Conservation (phyloP, 2,113 vertebrate species). For the Procavia capensis region DNA sequence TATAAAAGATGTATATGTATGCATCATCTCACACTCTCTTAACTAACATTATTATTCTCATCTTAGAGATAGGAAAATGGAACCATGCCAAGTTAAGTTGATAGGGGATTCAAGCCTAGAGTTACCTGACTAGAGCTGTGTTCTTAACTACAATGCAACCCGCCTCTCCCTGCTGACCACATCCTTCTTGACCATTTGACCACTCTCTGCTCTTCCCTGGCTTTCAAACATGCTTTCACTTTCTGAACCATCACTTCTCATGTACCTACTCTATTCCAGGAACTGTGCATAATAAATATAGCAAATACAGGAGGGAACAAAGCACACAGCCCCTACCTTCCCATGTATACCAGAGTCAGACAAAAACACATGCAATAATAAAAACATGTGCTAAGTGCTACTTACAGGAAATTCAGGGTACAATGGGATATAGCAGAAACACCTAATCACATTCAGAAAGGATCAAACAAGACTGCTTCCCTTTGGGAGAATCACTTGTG, state of each 20-base stretch:
- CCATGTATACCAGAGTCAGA: accelerated
- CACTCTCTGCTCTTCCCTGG: background rate
- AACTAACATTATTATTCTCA: background rate
- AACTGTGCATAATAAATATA: background rate
- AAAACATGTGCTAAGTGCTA: accelerated
- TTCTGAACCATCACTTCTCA: background rate
- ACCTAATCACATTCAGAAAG: background rate
- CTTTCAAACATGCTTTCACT: background rate
- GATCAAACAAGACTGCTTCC: background rate
- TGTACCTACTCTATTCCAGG: background rate
- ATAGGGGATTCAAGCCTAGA: background rate
- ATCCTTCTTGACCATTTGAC: background rate
- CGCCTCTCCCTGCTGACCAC: background rate
- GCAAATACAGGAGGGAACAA: background rate
- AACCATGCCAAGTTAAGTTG: background rate
- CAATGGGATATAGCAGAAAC: background rate
- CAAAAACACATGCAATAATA: background rate
- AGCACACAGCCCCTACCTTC: background rate
- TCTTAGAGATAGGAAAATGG: background rate
- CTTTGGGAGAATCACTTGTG: background rate
- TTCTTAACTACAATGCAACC: background rate
- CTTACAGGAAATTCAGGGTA: background rate
- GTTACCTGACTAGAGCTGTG: background rate
- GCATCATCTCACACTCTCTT: background rate
- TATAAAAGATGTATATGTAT: background rate